These are phyloP conservation scores for Pachydiplax longipennis DNA, from an alignment of 2,888 invertebrate species.

Conservation along the genomic window DNA sequence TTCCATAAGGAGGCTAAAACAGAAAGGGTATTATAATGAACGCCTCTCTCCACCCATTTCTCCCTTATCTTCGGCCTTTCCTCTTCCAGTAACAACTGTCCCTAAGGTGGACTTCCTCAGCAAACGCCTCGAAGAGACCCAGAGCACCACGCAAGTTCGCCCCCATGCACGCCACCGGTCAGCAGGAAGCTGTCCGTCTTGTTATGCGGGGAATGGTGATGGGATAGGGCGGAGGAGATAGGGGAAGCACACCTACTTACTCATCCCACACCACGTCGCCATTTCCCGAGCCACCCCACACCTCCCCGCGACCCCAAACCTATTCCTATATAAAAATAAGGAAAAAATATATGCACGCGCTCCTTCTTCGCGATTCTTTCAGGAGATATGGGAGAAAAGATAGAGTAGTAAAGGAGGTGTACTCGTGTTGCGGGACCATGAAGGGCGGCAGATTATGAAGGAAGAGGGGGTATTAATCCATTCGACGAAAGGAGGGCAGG, in stretches of 20 bases:
- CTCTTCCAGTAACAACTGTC: neutral
- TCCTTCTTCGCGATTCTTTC: neutral
- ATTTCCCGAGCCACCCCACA: neutral
- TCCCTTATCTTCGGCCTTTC: neutral
- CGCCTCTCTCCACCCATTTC: neutral
- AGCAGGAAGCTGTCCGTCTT: conserved; percentile 45
- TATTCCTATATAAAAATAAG: neutral
- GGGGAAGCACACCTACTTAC: neutral
- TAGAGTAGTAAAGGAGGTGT: neutral
- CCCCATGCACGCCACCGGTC: conserved; percentile 29
- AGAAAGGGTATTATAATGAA: neutral
- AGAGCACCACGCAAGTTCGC: neutral
- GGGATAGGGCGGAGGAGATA: neutral
- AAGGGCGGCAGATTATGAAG: neutral
- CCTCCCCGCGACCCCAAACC: neutral
- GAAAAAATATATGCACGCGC: neutral
- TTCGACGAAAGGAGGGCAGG: conserved; percentile 19
- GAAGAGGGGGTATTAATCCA: conserved; percentile 2
- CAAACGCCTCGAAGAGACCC: neutral
- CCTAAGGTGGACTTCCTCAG: neutral
- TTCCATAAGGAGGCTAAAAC: neutral
- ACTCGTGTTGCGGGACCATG: conserved; percentile 18
- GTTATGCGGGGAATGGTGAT: conserved; percentile 11
- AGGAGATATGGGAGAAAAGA: neutral
- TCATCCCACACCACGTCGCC: neutral